These are phyloP conservation scores for Ctena decussata DNA, from an alignment of 2,888 invertebrate species.

Conservation along the genomic window DNA sequence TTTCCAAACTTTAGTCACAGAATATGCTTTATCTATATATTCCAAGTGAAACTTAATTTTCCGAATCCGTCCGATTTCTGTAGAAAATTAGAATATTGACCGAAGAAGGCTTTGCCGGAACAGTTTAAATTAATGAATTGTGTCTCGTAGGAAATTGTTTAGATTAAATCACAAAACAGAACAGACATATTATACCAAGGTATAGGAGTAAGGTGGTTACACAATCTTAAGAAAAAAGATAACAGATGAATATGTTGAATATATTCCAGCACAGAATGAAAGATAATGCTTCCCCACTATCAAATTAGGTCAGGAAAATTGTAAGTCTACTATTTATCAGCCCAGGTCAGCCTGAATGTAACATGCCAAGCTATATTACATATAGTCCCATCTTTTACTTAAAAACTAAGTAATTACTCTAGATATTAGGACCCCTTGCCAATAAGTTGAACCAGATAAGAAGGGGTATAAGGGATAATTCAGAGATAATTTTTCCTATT, in stretches of 20 bases:
- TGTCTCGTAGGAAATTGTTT: not conserved
- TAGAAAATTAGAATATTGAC: not conserved
- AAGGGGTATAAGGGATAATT: too few relatives aligned
- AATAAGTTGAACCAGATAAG: too few relatives aligned
- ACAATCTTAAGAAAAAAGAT: slow-evolving; percentile 1
- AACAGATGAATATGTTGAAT: slow-evolving; percentile 12
- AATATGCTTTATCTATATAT: not conserved
- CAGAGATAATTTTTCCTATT: too few relatives aligned
- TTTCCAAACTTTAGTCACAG: not conserved
- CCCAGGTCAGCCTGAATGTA: not conserved
- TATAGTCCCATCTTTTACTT: not conserved
- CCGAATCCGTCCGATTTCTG: not conserved
- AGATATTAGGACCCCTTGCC: too few relatives aligned
- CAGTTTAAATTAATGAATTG: slow-evolving; percentile 12
- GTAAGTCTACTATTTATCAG: slow-evolving; percentile 1
- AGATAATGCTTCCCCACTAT: not conserved
- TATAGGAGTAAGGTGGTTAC: not conserved
- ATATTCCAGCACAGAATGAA: not conserved
- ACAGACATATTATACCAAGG: slow-evolving; percentile 9
- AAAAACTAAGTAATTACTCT: too few relatives aligned
- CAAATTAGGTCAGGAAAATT: not conserved
- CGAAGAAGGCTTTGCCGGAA: not conserved
- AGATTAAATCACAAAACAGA: not conserved
- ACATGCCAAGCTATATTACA: not conserved
- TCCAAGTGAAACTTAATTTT: not conserved